A percentile compares a stretch with the other conserved stretches of the same genome.
phyloP scores from a whole-genome alignment of 2,113 vertebrate genomes.

The Equus quagga region DNA sequence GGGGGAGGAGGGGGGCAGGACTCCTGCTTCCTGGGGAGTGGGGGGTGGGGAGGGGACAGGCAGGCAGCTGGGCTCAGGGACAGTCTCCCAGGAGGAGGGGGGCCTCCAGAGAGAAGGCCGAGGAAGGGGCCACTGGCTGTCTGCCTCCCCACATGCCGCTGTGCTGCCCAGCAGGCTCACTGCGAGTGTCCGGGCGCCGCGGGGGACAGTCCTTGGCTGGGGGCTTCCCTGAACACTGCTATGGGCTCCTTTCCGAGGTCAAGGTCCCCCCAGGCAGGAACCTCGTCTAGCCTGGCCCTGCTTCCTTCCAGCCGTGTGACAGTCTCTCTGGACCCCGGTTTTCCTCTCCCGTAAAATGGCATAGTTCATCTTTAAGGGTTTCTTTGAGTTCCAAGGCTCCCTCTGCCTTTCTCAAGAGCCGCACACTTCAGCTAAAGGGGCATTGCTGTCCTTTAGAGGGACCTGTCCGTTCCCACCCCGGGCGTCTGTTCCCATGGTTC shows the following conservation, averaged over 20 bases:
- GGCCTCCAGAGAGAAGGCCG: neutral
- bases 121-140: neutral
- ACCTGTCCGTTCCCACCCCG: rapidly evolving
- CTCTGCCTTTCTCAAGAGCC: neutral
- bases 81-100: neutral
- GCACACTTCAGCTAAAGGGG: too few species aligned
- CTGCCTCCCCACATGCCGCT: rapidly evolving
- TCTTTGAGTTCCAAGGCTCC: neutral
- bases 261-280: neutral
- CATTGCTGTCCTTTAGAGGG: neutral
- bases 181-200: neutral
- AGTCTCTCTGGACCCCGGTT: neutral
- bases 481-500: rapidly evolving
- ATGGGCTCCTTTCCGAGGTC: neutral
- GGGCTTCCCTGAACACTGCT: neutral
- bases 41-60: neutral
- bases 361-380: neutral
- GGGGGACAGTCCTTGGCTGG: neutral
- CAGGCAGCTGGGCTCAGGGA: neutral
- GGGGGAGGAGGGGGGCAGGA: neutral
- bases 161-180: rapidly evolving
- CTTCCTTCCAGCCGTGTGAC: neutral
- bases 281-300: neutral
- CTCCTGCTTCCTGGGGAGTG: neutral
- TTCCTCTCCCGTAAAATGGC: neutral